Evolutionary conservation across 2,113 vertebrate species (phyloP).

Genomic region (Sigmodon hispidus): DNA sequence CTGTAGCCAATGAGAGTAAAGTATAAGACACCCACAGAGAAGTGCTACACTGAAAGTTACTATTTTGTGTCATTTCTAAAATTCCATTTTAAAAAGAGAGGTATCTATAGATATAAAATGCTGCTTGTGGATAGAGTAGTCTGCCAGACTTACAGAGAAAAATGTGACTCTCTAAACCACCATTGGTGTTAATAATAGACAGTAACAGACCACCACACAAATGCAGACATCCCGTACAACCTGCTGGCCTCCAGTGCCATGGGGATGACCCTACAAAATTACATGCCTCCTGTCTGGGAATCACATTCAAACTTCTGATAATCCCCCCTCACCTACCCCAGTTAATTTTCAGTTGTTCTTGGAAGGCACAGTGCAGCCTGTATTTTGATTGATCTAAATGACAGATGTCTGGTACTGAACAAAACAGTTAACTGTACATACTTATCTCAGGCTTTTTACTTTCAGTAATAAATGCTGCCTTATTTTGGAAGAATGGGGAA

Average conservation of each 20-base stretch:
- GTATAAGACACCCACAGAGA: not conserved
- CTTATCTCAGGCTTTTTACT: not conserved
- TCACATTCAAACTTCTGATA: not conserved
- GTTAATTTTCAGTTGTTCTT: not conserved
- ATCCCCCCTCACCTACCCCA: not conserved
- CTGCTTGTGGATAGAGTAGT: not conserved
- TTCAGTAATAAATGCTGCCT: not conserved
- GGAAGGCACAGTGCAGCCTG: not conserved
- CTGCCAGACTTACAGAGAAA: not conserved
- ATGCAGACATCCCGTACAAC: not conserved
- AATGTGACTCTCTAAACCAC: not conserved
- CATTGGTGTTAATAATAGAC: not conserved
- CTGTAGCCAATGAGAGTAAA: not conserved
- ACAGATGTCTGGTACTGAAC: not conserved
- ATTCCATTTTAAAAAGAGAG: not conserved
- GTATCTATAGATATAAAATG: not conserved
- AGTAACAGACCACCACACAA: not conserved
- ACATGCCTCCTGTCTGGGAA: not conserved
- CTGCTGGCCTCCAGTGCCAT: not conserved
- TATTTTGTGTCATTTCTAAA: not conserved
- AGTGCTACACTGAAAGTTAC: not conserved
- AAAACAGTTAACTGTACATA: not conserved
- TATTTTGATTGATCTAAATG: constrained; percentile 46
- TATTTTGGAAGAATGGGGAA: constrained; percentile 43
- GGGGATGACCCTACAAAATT: not conserved